Percentiles rank a stretch among this genome's conserved stretches.
phyloP scores from a whole-genome alignment of 2,888 invertebrate genomes.

The Rhingia rostrata region DNA sequence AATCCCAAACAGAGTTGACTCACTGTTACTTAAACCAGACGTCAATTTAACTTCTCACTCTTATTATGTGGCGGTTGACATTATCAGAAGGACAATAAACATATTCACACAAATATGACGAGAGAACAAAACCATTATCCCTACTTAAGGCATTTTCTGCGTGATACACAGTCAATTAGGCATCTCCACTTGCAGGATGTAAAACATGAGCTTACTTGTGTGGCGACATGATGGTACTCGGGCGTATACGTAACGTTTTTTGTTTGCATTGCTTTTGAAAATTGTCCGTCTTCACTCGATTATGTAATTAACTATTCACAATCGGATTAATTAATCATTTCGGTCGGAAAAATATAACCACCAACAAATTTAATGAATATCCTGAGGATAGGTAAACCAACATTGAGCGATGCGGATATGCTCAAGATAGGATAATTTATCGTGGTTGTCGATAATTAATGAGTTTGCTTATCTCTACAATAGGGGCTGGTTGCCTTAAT shows the following conservation, averaged over 20 bases:
- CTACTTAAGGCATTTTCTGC: constrained; percentile 23
- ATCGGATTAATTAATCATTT: constrained; percentile 33
- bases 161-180: constrained; percentile 54
- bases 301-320: constrained; percentile 33
- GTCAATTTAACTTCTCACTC: constrained; percentile 17
- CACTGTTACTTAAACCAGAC: neutral
- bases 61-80: neutral
- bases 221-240: neutral
- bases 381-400: neutral
- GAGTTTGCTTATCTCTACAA: constrained; percentile 29
- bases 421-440: constrained; percentile 38
- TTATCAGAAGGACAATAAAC: neutral
- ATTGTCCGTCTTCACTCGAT: neutral
- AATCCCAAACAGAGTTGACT: neutral
- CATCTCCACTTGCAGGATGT: constrained; percentile 22
- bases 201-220: constrained; percentile 15
- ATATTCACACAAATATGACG: constrained; percentile 13
- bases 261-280: constrained; percentile 13
- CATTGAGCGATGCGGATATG: neutral
- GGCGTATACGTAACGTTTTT: constrained; percentile 39
- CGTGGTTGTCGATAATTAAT: constrained; percentile 42
- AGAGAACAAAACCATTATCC: constrained; percentile 17
- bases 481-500: constrained; percentile 33
- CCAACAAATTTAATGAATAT: neutral
- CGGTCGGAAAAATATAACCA: constrained; percentile 11